A percentile compares a stretch with the other conserved stretches of the same genome.
Conservation (phyloP, 1,140 invertebrate species). For the Bilobella aurantiaca region DNA sequence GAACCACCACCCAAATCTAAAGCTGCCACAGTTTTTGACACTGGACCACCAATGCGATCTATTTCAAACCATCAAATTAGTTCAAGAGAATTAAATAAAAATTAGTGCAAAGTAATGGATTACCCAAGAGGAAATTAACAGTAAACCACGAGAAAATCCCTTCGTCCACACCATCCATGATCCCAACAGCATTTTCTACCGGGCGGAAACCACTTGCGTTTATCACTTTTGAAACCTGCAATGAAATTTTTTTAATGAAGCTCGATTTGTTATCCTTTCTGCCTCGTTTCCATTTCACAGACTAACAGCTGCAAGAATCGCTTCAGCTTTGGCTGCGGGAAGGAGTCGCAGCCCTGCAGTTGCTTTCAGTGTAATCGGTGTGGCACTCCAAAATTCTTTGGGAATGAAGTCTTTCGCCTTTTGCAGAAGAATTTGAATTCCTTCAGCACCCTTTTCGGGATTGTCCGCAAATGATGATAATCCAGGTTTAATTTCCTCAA, state of each 20-base stretch:
- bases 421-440: slow-evolving; percentile 59
- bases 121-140: slow-evolving; percentile 74
- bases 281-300: no score
- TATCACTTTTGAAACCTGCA: slow-evolving; percentile 49
- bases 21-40: slow-evolving; percentile 61
- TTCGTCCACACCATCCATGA: slow-evolving; percentile 89
- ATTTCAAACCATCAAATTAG: slow-evolving; percentile 14
- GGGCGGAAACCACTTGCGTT: slow-evolving; percentile 58
- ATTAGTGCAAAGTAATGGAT: slow-evolving; percentile 35
- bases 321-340: slow-evolving; percentile 62
- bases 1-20: slow-evolving; percentile 91
- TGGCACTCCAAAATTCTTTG: slow-evolving; percentile 53
- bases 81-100: neutral
- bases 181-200: slow-evolving; percentile 63
- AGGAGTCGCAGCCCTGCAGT: slow-evolving; percentile 84
- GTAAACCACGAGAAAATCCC: slow-evolving; percentile 92
- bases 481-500: slow-evolving; percentile 73
- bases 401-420: slow-evolving; percentile 68
- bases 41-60: slow-evolving; percentile 44
- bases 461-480: slow-evolving; percentile 73
- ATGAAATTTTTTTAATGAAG: no score
- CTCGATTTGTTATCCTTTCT: no score
- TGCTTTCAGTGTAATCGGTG: slow-evolving; percentile 70
- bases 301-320: no score
- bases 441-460: slow-evolving; percentile 61